phyloP scores from a whole-genome alignment of 2,797 vertebrate genomes.

The Spea hammondii region DNA sequence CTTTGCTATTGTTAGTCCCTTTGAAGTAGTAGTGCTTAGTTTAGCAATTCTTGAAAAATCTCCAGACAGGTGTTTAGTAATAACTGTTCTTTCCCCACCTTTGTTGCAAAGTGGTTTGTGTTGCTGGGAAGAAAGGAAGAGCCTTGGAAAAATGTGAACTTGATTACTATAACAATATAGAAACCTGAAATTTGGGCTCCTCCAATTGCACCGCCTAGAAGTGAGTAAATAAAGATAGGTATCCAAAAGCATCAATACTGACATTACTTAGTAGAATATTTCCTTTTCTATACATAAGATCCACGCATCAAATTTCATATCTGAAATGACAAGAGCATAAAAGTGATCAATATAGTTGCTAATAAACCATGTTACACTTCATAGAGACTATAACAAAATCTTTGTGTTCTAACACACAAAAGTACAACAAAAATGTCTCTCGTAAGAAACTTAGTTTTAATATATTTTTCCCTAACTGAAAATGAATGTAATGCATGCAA shows the following conservation, averaged over 20 bases:
- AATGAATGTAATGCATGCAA: too few species aligned
- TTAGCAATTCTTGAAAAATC: slow-evolving; percentile 67
- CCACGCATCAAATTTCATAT: slow-evolving; percentile 55
- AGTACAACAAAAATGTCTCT: not conserved
- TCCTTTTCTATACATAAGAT: slow-evolving; percentile 52
- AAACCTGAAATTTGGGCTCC: slow-evolving; percentile 65
- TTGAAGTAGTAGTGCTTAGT: slow-evolving; percentile 77
- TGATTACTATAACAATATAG: slow-evolving; percentile 61
- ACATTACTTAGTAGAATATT: slow-evolving; percentile 68
- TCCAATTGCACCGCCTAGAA: slow-evolving; percentile 72
- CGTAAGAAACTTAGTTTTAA: not conserved
- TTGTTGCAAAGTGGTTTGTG: slow-evolving; percentile 64
- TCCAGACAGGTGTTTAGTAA: slow-evolving; percentile 53
- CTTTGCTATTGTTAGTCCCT: slow-evolving; percentile 74
- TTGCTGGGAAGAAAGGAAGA: slow-evolving; percentile 65
- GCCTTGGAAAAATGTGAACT: slow-evolving; percentile 59
- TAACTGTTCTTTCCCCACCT: slow-evolving; percentile 61
- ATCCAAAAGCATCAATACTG: slow-evolving; percentile 72
- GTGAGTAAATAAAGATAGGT: slow-evolving; percentile 72
- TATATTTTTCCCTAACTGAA: too few species aligned
- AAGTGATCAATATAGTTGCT: slow-evolving; percentile 14
- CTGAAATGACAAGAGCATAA: slow-evolving; percentile 61
- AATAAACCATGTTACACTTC: too few species aligned
- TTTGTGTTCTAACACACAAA: slow-evolving; percentile 4
- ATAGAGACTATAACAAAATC: not conserved